These are phyloP conservation scores for Myiothlypis chrysogaster DNA, from an alignment of 2,797 vertebrate genomes.

Conservation along the genomic window DNA sequence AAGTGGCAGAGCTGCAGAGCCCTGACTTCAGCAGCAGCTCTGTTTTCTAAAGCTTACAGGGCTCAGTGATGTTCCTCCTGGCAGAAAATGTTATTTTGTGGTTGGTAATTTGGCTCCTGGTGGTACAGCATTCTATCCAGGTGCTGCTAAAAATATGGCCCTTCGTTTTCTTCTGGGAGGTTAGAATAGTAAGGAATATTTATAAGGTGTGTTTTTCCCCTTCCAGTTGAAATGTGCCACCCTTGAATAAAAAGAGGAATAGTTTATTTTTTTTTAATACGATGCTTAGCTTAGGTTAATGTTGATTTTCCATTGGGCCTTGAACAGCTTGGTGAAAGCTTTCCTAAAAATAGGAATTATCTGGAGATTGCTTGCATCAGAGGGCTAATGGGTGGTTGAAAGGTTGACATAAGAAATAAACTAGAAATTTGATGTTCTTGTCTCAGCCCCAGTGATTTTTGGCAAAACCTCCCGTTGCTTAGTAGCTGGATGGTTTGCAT, in stretches of 20 bases:
- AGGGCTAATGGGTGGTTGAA: slow-evolving; percentile 13
- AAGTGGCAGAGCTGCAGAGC: not conserved
- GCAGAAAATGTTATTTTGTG: not conserved
- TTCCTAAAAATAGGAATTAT: not conserved
- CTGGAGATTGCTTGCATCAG: not conserved
- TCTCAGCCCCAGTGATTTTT: not conserved
- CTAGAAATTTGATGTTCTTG: not conserved
- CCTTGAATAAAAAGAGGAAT: not conserved
- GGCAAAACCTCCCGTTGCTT: not conserved
- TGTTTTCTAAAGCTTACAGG: not conserved
- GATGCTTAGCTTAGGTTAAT: not conserved
- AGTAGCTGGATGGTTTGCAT: slow-evolving; percentile 16
- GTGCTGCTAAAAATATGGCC: not conserved
- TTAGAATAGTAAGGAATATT: not conserved
- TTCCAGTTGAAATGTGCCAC: not conserved
- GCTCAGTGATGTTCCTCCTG: fast-evolving
- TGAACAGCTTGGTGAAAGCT: not conserved
- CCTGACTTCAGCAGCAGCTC: not conserved
- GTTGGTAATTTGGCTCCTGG: not conserved
- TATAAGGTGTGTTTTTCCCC: not conserved
- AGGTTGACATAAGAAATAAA: slow-evolving; percentile 19
- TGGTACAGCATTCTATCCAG: not conserved
- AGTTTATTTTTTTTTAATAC: not conserved
- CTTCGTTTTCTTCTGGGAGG: not conserved
- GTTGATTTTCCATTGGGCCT: not conserved